These are phyloP conservation scores for Fregata magnificens DNA, from an alignment of 2,113 vertebrate species.

Conservation along the genomic window DNA sequence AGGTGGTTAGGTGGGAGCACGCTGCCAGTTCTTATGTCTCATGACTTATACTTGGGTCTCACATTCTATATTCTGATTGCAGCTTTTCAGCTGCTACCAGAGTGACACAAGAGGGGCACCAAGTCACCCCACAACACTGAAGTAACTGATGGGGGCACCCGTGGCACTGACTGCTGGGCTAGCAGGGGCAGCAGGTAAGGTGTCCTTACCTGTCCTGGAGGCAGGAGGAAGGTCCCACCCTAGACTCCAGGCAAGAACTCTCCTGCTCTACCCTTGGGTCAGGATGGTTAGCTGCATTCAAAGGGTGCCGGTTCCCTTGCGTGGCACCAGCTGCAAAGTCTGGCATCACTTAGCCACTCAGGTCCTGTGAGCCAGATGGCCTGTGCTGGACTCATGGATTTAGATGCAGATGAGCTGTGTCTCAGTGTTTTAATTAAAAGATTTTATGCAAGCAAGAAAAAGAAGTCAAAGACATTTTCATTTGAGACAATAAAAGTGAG, in stretches of 20 bases:
- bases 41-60: neutral
- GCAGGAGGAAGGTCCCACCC: neutral
- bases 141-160: neutral
- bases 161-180: neutral
- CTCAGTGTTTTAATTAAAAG: neutral
- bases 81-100: neutral
- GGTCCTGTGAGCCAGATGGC: neutral
- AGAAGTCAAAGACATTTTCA: neutral
- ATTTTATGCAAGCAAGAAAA: neutral
- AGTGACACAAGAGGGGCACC: neutral
- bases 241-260: neutral
- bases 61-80: rapidly evolving
- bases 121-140: neutral
- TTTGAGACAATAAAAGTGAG: neutral
- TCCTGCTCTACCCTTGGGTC: neutral
- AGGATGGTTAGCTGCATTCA: neutral
- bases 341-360: neutral
- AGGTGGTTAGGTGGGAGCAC: neutral
- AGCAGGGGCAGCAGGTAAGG: neutral
- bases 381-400: neutral
- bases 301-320: neutral
- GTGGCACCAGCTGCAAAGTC: neutral
- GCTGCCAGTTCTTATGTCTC: neutral
- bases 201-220: neutral
- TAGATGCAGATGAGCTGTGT: neutral